Evolutionary conservation across 2,113 vertebrate species (phyloP), one percentile per base, ranked within the genome.

Genomic region (Heteronetta atricapilla): DNA sequence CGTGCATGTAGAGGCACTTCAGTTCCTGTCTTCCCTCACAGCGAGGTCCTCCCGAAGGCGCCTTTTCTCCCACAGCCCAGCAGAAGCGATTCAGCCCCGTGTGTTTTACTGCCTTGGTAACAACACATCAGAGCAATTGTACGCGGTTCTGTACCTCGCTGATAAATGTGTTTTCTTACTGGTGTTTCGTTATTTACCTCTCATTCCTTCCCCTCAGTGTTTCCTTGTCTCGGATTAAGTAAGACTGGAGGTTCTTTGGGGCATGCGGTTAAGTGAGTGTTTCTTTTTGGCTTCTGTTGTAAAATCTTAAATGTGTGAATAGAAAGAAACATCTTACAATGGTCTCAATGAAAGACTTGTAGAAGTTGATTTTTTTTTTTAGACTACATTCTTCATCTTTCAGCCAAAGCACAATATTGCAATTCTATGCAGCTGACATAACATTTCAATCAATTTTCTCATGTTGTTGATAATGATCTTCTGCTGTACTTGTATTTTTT

Each of bases 11-110:
- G 1, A 1, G 34, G 55, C n/a, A 29, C 10, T 3, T 4, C 33
- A 0, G 40, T 33, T 22, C 10, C 56, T 8, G 0, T 3, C 10
- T 3, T 25, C 10, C 22, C 72, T 38, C 20, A 0, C 3, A 1
- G 8, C 4, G 1, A 34, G 23, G 11, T 2, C 40, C 56, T 40
- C 42, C 22, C 7, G 5, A 18, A 42, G 38, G 13, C 38, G 0
- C 26, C 22, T 29, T 33, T n/a, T 53, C 29, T 34, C 0, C 13
- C 50, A 0, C 11, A n/a, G n/a, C 26, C 26, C 46, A 38, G 31
- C 23, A 16, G 34, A 12, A 7, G 29, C 1, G 19, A 3, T 17
- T 33, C 44, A 0, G 19, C 44, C n/a, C 14, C 4, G 0, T 22
- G n/a, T 42, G 18, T 31, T 13, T 20, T 40, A 6, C 0, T n/a